A percentile compares a stretch with the other conserved stretches of the same genome.
Evolutionary conservation across 2,888 invertebrate genomes (phyloP).

Genomic region (Nephrotoma flavescens): DNA sequence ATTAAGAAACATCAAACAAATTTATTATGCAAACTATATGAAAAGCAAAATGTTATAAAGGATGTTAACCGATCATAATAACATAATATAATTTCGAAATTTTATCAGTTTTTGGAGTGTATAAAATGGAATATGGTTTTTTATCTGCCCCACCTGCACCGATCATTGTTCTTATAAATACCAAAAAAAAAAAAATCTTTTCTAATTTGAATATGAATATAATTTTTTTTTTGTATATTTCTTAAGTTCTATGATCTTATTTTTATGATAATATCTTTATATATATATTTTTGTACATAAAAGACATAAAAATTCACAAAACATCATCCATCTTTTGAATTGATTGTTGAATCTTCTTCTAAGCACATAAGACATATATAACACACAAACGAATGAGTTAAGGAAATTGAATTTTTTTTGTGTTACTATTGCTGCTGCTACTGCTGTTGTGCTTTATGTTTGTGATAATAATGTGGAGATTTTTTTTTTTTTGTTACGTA

Average conservation of each 20-base stretch:
- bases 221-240: not conserved
- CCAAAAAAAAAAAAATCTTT: not conserved
- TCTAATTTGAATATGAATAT: not conserved
- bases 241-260: not conserved
- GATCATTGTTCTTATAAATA: not conserved
- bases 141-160: not conserved
- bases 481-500: not conserved
- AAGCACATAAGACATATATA: not conserved
- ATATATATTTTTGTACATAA: not conserved
- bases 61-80: not conserved
- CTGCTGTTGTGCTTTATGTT: not conserved
- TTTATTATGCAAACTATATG: not conserved
- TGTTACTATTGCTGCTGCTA: not conserved
- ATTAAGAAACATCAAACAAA: not conserved
- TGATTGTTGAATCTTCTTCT: not conserved
- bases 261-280: not conserved
- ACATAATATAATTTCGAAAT: not conserved
- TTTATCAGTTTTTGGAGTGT: not conserved
- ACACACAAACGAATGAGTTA: not conserved
- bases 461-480: not conserved
- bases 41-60: not conserved
- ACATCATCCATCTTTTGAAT: not conserved
- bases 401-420: not conserved
- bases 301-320: not conserved
- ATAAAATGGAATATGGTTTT: not conserved